phyloP scores from a whole-genome alignment of 2,888 invertebrate genomes.

The Eucriotettix oculatus region DNA sequence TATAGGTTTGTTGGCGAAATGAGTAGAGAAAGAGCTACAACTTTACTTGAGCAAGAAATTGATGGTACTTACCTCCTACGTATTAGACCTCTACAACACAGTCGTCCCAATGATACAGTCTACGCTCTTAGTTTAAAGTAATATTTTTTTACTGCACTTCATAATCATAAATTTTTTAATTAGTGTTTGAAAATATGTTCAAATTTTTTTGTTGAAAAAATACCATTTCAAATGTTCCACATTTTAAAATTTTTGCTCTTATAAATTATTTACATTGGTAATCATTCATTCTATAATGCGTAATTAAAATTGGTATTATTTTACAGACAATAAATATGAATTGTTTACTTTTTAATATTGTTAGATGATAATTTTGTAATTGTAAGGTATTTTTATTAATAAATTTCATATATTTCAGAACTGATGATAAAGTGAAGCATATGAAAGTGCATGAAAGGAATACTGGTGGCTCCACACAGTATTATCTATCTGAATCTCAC shows the following conservation, averaged over 20 bases:
- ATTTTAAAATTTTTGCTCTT: too few species aligned
- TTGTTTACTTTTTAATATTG: too few species aligned
- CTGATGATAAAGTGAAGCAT: constrained; percentile 78
- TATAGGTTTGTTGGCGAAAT: constrained; percentile 69
- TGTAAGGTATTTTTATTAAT: too few species aligned
- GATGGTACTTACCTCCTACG: constrained; percentile 77
- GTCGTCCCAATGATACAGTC: constrained; percentile 47
- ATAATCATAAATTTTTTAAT: background rate
- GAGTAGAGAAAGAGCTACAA: constrained; percentile 63
- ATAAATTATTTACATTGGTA: too few species aligned
- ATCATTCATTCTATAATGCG: too few species aligned
- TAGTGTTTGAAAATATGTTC: too few species aligned
- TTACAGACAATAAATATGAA: too few species aligned
- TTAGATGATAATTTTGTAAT: too few species aligned
- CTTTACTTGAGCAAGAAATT: constrained; percentile 55
- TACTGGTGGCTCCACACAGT: constrained; percentile 49
- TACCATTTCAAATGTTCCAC: too few species aligned
- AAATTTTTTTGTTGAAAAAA: too few species aligned
- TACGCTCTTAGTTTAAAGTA: constrained; percentile 77
- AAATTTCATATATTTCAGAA: constrained; percentile 33
- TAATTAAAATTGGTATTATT: too few species aligned
- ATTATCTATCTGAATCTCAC: constrained; percentile 74
- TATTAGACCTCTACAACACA: constrained; percentile 51
- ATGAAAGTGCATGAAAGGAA: constrained; percentile 75
- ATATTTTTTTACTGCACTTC: constrained; percentile 18